phyloP scores from a whole-genome alignment of 2,888 invertebrate species.

The Heliconius hortense region DNA sequence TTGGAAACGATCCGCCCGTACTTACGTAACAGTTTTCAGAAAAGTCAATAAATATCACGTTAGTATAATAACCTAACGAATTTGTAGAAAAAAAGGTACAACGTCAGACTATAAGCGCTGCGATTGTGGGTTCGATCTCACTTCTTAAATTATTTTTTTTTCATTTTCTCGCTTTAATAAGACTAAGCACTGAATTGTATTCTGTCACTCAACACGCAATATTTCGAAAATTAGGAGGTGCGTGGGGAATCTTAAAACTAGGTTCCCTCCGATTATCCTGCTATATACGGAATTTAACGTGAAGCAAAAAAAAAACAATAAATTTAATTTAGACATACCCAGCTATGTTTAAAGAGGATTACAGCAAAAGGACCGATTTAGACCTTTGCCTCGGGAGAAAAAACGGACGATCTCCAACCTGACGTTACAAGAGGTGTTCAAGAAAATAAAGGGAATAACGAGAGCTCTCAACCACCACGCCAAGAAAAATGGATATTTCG shows the following conservation, averaged over 20 bases:
- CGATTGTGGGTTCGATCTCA: no score
- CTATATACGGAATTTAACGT: not conserved
- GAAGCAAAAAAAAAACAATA: not conserved
- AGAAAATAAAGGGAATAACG: constrained; percentile 63
- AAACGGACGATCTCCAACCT: constrained; percentile 55
- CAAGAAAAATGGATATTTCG: constrained; percentile 64
- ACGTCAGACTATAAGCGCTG: no score
- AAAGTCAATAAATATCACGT: no score
- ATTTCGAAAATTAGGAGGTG: no score
- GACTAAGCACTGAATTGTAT: no score
- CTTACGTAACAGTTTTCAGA: no score
- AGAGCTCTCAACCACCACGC: constrained; percentile 57
- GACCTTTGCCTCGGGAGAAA: constrained; percentile 45
- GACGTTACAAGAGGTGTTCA: constrained; percentile 57
- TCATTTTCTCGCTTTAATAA: no score
- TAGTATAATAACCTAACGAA: no score
- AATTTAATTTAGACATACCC: constrained; percentile 39
- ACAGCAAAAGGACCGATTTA: constrained; percentile 50
- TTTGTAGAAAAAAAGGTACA: no score
- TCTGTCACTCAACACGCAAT: no score
- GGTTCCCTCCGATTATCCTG: not conserved
- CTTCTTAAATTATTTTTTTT: no score
- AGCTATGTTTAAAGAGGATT: constrained; percentile 38
- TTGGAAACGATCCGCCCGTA: no score
- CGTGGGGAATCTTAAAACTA: not conserved